A percentile compares a stretch with the other conserved stretches of the same genome.
These are phyloP conservation scores for Cyaniris semiargus DNA, from an alignment of 2,888 invertebrate species.

Conservation along the genomic window DNA sequence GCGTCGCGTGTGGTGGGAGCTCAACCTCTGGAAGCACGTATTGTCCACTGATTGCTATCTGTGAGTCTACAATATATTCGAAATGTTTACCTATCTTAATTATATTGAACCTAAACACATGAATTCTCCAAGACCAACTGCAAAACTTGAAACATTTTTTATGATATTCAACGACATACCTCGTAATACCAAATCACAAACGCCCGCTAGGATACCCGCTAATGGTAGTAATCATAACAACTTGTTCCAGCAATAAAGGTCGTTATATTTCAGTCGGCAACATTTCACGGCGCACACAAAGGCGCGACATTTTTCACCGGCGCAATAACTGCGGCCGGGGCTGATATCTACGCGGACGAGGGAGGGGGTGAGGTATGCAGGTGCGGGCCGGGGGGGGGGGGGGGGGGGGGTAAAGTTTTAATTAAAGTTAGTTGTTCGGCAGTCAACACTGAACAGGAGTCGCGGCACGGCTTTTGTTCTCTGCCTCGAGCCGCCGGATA, in stretches of 20 bases:
- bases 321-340: neutral
- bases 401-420: neutral
- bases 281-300: neutral
- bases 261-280: neutral
- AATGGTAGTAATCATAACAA: neutral
- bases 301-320: constrained; percentile 12
- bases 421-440: neutral
- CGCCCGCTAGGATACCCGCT: neutral
- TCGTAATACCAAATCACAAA: neutral
- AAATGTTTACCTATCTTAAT: neutral
- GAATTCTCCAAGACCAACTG: too few relatives aligned
- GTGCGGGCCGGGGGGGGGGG: neutral
- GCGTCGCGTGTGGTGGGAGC: neutral
- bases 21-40: neutral
- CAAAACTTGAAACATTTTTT: too few relatives aligned
- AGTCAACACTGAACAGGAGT: neutral
- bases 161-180: neutral
- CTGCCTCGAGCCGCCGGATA: neutral
- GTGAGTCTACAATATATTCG: neutral
- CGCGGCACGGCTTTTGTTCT: neutral
- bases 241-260: neutral
- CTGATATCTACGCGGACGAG: neutral
- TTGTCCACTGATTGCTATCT: neutral
- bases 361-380: neutral
- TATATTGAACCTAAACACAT: too few relatives aligned